Percentiles rank a stretch among this genome's conserved stretches.
Conservation (phyloP, 1,140 invertebrate species). For the Tribolium castaneum region DNA sequence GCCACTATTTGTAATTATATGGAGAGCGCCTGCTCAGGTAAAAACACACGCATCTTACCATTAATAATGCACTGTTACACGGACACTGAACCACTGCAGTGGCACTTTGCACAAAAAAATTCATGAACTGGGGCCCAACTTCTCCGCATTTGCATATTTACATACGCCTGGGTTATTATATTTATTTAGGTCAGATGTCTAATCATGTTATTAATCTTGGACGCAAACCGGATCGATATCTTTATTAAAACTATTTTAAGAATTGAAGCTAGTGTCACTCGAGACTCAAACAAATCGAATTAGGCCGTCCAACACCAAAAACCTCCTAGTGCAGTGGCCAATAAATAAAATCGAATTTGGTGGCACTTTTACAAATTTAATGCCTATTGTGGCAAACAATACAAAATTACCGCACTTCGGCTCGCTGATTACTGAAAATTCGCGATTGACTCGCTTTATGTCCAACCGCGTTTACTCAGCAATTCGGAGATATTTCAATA, state of each 20-base stretch:
- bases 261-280: not conserved
- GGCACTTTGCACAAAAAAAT: not conserved
- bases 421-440: not conserved
- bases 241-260: conserved; percentile 9
- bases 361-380: not conserved
- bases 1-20: conserved; percentile 20
- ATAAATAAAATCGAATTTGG: not conserved
- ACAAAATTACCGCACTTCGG: not conserved
- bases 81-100: not conserved
- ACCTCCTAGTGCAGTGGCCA: too few species aligned
- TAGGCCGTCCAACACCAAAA: too few species aligned
- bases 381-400: not conserved
- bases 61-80: not conserved
- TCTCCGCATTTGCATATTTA: not conserved
- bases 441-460: not conserved
- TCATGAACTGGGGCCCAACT: not conserved
- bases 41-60: conserved; percentile 20
- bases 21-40: conserved; percentile 18
- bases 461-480: not conserved
- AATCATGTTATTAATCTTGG: conserved; percentile 17
- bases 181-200: conserved; percentile 13
- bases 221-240: not conserved
- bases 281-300: too few species aligned
- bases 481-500: not conserved
- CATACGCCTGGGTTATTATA: not conserved